Percentiles rank a stretch among this genome's conserved stretches.
Conservation (phyloP, 2,113 vertebrate genomes). For the Leiothrix lutea region DNA sequence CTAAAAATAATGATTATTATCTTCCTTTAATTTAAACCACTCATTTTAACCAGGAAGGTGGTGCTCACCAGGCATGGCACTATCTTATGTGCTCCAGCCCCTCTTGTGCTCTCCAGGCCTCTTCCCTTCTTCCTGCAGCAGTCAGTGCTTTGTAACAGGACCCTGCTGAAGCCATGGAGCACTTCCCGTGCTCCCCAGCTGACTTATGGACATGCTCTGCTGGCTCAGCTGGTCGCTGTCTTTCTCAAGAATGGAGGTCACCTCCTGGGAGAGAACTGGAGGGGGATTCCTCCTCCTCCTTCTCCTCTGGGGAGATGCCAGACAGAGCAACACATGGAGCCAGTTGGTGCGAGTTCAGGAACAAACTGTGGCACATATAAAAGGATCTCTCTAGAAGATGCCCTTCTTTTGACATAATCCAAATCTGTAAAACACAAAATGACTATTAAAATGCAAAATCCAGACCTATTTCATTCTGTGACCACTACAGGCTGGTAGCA, state of each 20-base stretch:
- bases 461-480: not conserved
- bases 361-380: not conserved
- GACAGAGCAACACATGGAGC: constrained; percentile 5
- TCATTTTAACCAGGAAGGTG: not conserved
- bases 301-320: not conserved
- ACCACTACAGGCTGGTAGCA: not conserved
- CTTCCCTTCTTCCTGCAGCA: not conserved
- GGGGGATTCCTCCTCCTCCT: constrained; percentile 19
- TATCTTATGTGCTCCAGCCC: not conserved
- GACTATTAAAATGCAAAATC: not conserved
- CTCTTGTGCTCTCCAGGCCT: not conserved
- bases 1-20: not conserved
- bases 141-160: not conserved
- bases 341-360: not conserved
- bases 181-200: not conserved
- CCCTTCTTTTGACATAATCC: not conserved
- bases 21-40: not conserved
- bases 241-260: constrained; percentile 38
- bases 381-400: not conserved
- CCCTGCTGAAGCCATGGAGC: not conserved
- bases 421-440: not conserved
- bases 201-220: not conserved
- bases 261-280: constrained; percentile 4
- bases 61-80: not conserved
- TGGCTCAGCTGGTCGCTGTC: constrained; percentile 10